These are phyloP conservation scores for Lophotriccus pileatus DNA, from an alignment of 2,797 vertebrate species.

Conservation along the genomic window DNA sequence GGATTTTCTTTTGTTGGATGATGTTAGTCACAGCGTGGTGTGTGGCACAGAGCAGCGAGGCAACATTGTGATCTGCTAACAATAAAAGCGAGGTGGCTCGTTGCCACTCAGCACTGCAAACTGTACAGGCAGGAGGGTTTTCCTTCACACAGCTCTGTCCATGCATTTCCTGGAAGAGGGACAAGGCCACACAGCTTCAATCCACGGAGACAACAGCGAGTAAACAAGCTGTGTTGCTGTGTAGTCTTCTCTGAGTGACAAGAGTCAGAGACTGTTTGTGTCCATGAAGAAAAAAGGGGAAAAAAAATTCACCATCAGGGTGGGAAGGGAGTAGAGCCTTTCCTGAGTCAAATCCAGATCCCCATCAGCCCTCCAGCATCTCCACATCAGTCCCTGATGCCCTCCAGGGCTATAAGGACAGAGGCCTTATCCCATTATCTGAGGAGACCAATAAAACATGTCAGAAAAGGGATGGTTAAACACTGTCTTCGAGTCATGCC, in stretches of 20 bases:
- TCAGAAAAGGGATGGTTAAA: background rate
- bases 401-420: background rate
- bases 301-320: background rate
- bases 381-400: background rate
- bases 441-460: background rate
- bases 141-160: slow-evolving; percentile 29
- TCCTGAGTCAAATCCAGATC: background rate
- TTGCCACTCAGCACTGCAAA: slow-evolving; percentile 12
- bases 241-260: background rate
- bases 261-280: slow-evolving; percentile 1
- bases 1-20: background rate
- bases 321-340: background rate
- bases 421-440: background rate
- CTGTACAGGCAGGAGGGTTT: slow-evolving; percentile 8
- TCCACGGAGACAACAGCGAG: background rate
- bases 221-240: slow-evolving; percentile 40
- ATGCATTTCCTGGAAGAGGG: slow-evolving; percentile 38
- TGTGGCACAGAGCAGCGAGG: slow-evolving; percentile 49
- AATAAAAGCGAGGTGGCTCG: slow-evolving; percentile 50
- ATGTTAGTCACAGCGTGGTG: slow-evolving; percentile 5
- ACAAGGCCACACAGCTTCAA: slow-evolving; percentile 68
- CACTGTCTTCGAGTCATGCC: background rate
- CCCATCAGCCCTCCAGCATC: background rate
- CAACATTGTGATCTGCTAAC: background rate
- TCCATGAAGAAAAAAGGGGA: background rate